A percentile compares a stretch with the other conserved stretches of the same genome.
phyloP scores from a whole-genome alignment of 2,797 vertebrate species.

The Microctenopoma stevenorrisi region DNA sequence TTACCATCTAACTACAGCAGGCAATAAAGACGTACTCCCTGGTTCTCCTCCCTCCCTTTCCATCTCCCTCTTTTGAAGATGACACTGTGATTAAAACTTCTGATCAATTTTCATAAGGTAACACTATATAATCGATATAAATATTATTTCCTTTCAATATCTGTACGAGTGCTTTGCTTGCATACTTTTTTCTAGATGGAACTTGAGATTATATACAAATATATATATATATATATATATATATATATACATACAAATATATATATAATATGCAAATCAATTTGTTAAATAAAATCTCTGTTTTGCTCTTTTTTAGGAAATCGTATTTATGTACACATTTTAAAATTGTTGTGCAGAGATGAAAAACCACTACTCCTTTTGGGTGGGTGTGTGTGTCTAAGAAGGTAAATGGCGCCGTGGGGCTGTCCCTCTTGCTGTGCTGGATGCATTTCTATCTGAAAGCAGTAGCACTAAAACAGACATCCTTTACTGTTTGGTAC shows the following conservation, averaged over 20 bases:
- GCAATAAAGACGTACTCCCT: conserved; percentile 80
- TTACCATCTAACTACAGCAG: conserved; percentile 85
- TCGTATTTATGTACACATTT: too few species aligned
- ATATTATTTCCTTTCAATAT: conserved; percentile 75
- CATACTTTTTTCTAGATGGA: conserved; percentile 29
- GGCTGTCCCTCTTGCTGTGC: conserved; percentile 48
- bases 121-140: conserved; percentile 79
- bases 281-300: conserved; percentile 14
- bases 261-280: conserved; percentile 26
- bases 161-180: conserved; percentile 59
- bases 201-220: conserved; percentile 11
- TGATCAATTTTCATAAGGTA: conserved; percentile 87
- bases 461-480: conserved; percentile 35
- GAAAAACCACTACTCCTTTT: conserved; percentile 3
- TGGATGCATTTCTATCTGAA: conserved; percentile 72
- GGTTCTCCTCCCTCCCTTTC: conserved; percentile 37
- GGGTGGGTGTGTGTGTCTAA: neutral
- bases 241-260: too few species aligned
- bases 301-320: conserved; percentile 16
- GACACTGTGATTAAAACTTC: conserved; percentile 83
- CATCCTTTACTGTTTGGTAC: conserved; percentile 15
- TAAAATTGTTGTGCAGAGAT: neutral
- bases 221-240: too few species aligned
- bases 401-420: conserved; percentile 17
- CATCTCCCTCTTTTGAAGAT: conserved; percentile 71